These are phyloP conservation scores for Notocelia uddmanniana DNA, from an alignment of 2,888 invertebrate species.

Conservation along the genomic window DNA sequence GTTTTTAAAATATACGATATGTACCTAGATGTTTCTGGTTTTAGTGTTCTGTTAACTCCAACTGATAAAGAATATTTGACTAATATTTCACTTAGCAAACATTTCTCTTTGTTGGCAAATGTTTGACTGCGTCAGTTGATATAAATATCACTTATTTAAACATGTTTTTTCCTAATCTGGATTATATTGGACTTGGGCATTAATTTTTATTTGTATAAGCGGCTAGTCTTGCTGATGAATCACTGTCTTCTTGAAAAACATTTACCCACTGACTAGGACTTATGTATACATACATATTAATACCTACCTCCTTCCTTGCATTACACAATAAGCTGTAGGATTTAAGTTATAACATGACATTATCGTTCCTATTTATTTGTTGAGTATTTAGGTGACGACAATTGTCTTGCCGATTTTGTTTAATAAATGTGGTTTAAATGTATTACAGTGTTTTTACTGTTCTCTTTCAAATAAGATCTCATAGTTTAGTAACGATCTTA, in stretches of 20 bases:
- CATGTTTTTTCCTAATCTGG: slow-evolving; percentile 27
- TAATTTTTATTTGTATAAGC: slow-evolving; percentile 12
- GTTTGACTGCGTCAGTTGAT: slow-evolving; percentile 34
- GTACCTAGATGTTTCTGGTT: not conserved
- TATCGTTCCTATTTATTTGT: slow-evolving; percentile 23
- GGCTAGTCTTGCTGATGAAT: slow-evolving; percentile 17
- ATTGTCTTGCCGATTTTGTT: slow-evolving; percentile 37
- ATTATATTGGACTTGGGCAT: slow-evolving; percentile 14
- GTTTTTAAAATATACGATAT: not conserved
- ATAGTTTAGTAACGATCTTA: too few relatives aligned
- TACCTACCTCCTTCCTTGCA: slow-evolving; percentile 22
- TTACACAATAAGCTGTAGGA: slow-evolving; percentile 29
- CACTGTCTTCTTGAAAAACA: slow-evolving; percentile 25
- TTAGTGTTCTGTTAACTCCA: not conserved
- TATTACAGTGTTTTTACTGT: slow-evolving; percentile 1
- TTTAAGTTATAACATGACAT: slow-evolving; percentile 32
- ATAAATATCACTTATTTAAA: slow-evolving; percentile 18
- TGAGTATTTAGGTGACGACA: slow-evolving; percentile 14
- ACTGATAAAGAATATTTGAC: slow-evolving; percentile 29
- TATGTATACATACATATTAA: not conserved
- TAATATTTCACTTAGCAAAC: slow-evolving; percentile 24
- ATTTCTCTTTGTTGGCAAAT: slow-evolving; percentile 33
- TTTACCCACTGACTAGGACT: slow-evolving; percentile 4
- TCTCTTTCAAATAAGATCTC: not conserved
- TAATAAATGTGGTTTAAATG: slow-evolving; percentile 48